Conservation (phyloP, 2,113 vertebrate species). For the Spilogale gracilis region DNA sequence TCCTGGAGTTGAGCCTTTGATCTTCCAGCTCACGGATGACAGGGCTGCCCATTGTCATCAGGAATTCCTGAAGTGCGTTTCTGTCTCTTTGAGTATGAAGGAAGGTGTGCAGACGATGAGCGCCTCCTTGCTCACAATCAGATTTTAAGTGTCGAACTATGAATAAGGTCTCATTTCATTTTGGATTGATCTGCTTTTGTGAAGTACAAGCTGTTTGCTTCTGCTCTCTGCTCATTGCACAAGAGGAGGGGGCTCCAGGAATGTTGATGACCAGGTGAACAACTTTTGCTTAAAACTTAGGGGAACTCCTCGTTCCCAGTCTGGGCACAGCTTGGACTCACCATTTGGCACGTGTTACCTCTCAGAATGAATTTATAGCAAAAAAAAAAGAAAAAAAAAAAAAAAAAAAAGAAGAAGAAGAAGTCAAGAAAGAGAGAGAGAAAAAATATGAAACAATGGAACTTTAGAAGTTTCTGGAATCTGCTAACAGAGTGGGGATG, state of each 20-base stretch:
- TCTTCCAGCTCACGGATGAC: slow-evolving; percentile 39
- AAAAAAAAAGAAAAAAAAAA: slow-evolving; percentile 26
- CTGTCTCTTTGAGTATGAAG: neutral
- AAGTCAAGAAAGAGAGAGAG: slow-evolving; percentile 69
- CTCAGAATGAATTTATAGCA: slow-evolving; percentile 84
- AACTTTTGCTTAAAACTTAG: neutral
- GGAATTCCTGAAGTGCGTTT: neutral
- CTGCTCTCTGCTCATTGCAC: neutral
- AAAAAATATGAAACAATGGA: slow-evolving; percentile 72
- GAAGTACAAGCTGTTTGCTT: neutral
- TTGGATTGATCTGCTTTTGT: neutral
- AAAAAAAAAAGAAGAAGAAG: neutral
- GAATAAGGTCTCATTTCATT: neutral
- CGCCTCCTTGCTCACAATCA: neutral
- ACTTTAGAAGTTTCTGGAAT: slow-evolving; percentile 75
- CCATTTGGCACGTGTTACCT: slow-evolving; percentile 77
- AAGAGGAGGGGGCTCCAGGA: neutral
- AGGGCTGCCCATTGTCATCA: neutral
- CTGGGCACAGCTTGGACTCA: slow-evolving; percentile 35
- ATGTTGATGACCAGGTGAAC: neutral
- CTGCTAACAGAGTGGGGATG: slow-evolving; percentile 79
- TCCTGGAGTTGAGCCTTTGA: slow-evolving; percentile 21
- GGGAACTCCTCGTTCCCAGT: slow-evolving; percentile 69
- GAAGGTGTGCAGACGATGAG: neutral
- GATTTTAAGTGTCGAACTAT: neutral